Conservation (phyloP, 1,140 invertebrate genomes). For the Drosophila subobscura region DNA sequence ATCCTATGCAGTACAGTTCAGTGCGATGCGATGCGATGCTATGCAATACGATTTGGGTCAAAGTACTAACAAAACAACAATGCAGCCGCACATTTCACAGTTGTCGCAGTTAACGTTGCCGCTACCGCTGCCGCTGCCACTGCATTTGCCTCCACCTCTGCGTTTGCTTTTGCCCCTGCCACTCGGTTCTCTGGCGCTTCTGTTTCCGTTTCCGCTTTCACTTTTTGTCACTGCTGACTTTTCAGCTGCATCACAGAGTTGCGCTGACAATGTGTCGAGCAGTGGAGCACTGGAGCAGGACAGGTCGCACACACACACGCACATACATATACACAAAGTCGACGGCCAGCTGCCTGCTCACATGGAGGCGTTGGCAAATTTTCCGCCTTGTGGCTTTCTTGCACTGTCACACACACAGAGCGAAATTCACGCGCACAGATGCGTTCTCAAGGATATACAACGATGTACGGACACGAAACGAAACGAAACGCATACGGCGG, state of each 20-base stretch:
- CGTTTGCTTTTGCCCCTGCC: conserved; percentile 13
- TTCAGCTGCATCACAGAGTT: conserved; percentile 42
- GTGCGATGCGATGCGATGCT: not conserved
- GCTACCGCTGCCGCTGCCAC: not conserved
- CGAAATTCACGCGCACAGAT: conserved; percentile 36
- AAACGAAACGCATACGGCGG: not conserved
- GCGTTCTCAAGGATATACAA: conserved; percentile 49
- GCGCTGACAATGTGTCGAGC: conserved; percentile 33
- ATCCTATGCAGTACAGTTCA: no score
- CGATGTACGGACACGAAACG: conserved; percentile 26
- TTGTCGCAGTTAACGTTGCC: conserved; percentile 20
- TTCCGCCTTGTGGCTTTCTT: conserved; percentile 15
- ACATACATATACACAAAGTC: no score
- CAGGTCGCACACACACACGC: conserved; percentile 2
- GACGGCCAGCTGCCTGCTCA: not conserved
- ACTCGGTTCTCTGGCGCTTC: conserved; percentile 29
- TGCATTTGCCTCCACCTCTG: not conserved
- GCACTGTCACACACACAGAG: conserved; percentile 23
- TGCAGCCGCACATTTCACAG: conserved; percentile 62
- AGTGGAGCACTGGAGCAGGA: not conserved
- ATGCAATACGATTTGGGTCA: conserved; percentile 70
- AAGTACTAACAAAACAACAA: conserved; percentile 70
- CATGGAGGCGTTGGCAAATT: conserved; percentile 29
- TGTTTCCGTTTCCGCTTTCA: conserved; percentile 63
- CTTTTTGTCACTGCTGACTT: conserved; percentile 52